Evolutionary conservation across 2,888 invertebrate genomes (phyloP), one percentile per base, ranked within the genome.

Genomic region (Macaria liturata): DNA sequence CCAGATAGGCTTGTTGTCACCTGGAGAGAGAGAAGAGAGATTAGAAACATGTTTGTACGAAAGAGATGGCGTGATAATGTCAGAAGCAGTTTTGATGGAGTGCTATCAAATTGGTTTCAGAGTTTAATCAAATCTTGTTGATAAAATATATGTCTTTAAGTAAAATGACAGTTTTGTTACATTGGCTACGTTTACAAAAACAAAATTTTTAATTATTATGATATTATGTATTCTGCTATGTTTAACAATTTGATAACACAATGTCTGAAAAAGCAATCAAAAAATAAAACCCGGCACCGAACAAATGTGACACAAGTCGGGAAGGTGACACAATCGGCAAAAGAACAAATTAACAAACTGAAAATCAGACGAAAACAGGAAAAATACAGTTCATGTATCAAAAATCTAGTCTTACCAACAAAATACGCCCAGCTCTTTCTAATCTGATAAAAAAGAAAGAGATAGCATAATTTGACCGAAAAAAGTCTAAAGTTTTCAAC

Each of bases 1-100:
- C 97, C 98, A 98, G 81, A 98, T 98, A 7, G 98, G 97, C 88
- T 98, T 98, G 92, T 98, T 98, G 86, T 97, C 97, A 59, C 95
- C 97, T 96, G 91, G 44, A 49, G 50, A 42, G n/a, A 4, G 42
- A n/a, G 31, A 43, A 40, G 49, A 49, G 32, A 47, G 52, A 46
- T 55, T 45, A 53, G 3, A 9, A 3, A 34, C 3, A 0, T 20
- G 46, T 37, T 49, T 32, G 42, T 45, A 42, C 9, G 5, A 3
- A 50, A 49, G 4, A 3, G 9, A 32, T n/a, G 31, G 6, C 9
- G 20, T 48, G 47, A 48, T 20, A 32, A 42, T 3, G 4, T 37
- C 5, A 37, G 42, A 32, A 51, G 54, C 54, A 20, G 50, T 6
- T n/a, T 34, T 32, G 49, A 49, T 4, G 5, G 5, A 45, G 56